Evolutionary conservation across 1,140 invertebrate genomes (phyloP).

Genomic region (Drosophila pseudoobscura): DNA sequence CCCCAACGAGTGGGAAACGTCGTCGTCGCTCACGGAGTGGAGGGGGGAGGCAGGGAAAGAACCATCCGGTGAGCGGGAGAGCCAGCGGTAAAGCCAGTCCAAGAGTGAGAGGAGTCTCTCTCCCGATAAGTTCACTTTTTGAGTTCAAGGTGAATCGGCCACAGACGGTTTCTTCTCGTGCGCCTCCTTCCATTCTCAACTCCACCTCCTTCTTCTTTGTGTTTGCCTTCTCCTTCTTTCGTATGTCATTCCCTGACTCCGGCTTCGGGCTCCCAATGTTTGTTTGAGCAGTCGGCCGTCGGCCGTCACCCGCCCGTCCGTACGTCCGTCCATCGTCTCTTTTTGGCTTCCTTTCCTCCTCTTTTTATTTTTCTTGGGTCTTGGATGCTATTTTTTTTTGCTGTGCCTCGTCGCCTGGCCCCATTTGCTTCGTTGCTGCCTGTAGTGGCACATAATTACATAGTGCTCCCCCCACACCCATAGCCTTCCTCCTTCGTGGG

Average conservation of each 20-base stretch:
- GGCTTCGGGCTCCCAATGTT: slow-evolving; percentile 29
- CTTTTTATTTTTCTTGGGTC: not conserved
- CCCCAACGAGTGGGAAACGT: slow-evolving; percentile 34
- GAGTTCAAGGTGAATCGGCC: slow-evolving; percentile 77
- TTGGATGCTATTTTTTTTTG: slow-evolving; percentile 8
- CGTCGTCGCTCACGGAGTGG: no score
- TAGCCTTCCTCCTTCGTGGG: not conserved
- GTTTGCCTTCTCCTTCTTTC: slow-evolving; percentile 18
- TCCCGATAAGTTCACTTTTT: slow-evolving; percentile 67
- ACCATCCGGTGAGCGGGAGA: no score
- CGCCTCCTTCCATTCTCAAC: not conserved
- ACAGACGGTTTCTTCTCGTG: slow-evolving; percentile 28
- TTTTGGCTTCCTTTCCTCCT: slow-evolving; percentile 31
- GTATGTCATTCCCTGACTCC: slow-evolving; percentile 52
- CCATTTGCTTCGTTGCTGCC: slow-evolving; percentile 67
- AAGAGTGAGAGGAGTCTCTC: slow-evolving; percentile 13
- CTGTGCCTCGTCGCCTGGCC: slow-evolving; percentile 33
- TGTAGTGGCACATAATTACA: slow-evolving; percentile 76
- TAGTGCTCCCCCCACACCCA: slow-evolving; percentile 18
- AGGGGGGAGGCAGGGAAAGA: no score
- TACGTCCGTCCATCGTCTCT: slow-evolving; percentile 14
- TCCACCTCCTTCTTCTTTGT: slow-evolving; percentile 7
- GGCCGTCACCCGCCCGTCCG: slow-evolving; percentile 15
- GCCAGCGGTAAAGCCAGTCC: no score
- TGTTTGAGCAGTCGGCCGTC: slow-evolving; percentile 14